Percentiles rank a stretch among this genome's conserved stretches.
Conservation (phyloP, 2,113 vertebrate species). For the Scatophagus argus region DNA sequence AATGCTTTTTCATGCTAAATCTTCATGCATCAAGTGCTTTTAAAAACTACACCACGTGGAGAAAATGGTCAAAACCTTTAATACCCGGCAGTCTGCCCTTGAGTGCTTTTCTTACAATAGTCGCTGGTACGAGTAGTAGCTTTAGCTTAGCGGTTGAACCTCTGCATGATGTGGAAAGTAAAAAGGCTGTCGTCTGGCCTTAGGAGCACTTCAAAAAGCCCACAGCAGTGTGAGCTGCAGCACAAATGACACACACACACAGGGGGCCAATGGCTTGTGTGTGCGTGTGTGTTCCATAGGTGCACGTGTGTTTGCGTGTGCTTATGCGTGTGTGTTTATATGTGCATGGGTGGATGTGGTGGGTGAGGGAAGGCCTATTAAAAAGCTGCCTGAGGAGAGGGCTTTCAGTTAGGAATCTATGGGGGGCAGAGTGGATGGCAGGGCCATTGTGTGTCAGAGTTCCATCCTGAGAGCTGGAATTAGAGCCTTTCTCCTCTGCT, state of each 20-base stretch:
- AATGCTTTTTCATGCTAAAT: constrained; percentile 38
- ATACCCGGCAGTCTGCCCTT: constrained; percentile 34
- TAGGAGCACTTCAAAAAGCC: constrained; percentile 78
- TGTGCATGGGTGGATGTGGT: constrained; percentile 18
- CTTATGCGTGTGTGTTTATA: constrained; percentile 47
- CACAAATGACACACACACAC: constrained; percentile 63
- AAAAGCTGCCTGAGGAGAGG: constrained; percentile 81
- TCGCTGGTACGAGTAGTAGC: constrained; percentile 34
- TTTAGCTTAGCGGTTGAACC: constrained; percentile 55
- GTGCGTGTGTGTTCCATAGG: constrained; percentile 25
- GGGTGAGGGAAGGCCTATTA: constrained; percentile 73
- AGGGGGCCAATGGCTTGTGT: constrained; percentile 60
- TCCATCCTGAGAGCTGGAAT: constrained; percentile 84
- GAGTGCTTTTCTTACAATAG: constrained; percentile 61
- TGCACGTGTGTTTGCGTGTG: constrained; percentile 34
- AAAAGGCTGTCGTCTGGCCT: constrained; percentile 74
- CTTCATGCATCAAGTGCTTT: constrained; percentile 57
- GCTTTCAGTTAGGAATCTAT: constrained; percentile 78
- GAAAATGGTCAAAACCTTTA: constrained; percentile 59
- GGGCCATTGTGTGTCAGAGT: constrained; percentile 81
- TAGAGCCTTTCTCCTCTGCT: constrained; percentile 85
- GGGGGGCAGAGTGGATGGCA: constrained; percentile 73
- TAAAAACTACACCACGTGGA: constrained; percentile 53
- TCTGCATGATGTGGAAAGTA: constrained; percentile 67
- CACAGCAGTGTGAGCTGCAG: constrained; percentile 67